Base-by-base conservation (phyloP, 2,888 invertebrate genomes). In the Conistra vaccinii region DNA sequence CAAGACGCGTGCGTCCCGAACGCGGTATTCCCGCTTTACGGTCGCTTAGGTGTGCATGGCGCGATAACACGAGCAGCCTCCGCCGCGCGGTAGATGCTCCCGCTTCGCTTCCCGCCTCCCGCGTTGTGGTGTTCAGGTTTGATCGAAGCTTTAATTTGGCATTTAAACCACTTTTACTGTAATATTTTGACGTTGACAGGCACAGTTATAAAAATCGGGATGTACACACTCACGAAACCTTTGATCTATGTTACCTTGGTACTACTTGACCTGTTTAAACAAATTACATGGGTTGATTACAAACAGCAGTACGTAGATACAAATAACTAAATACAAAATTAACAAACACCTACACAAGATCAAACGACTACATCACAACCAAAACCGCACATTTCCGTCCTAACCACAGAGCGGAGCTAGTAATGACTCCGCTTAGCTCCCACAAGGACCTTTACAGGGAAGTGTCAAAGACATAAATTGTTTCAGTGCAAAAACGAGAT, bases 391-490 rank as follows among this genome's bases (percentile, higher is more conserved):
- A 39, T 68, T 71, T 63, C 45, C 77, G 57, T 63, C n/a, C 29
- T 58, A 3, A 67, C 82, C 69, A 32, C 51, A 29, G 29, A 61
- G 42, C 39, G 7, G n/a, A 53, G 35, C 35, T 62, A 67, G 45
- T 48, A 81, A 81, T 70, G 62, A 57, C 23, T 42, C 2, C 32
- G n/a, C 58, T 77, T 20, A 58, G 39, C 69, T 76, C 32, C 7
- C 26, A 45, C 26, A 17, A 10, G 2, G 26, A n/a, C 17, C 7
- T 73, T 73, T 26, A 73, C 12, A 53, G 23, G 4, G 20, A 73
- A 53, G 42, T 69, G 48, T 77, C 39, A 69, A 68, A 58, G 5
- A 32, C 23, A 51, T 78, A 69, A 58, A 51, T 51, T 32, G 12
- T 32, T 42, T 26, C 0, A 2, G 17, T 10, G 32, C 3, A 7